Percentiles rank a stretch among this genome's conserved stretches.
Evolutionary conservation across 2,888 invertebrate genomes (phyloP).

Genomic region (Drosophila incognita): DNA sequence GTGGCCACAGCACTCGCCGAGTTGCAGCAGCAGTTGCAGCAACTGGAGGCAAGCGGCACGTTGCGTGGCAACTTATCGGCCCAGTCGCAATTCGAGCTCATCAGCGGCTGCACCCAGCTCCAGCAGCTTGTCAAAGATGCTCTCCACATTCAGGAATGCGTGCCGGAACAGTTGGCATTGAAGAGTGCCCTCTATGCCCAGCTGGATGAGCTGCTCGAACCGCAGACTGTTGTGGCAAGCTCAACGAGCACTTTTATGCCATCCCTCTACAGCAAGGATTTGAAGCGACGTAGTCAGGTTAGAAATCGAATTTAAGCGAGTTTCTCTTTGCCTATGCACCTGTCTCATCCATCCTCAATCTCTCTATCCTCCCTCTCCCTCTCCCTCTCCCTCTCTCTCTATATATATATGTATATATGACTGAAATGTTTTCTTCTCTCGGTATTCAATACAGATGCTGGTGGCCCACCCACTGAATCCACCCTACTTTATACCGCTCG

Average conservation of each 20-base stretch:
- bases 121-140: slow-evolving; percentile 90
- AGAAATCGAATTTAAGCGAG: slow-evolving; percentile 13
- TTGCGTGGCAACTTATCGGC: slow-evolving; percentile 91
- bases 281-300: slow-evolving; percentile 89
- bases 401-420: neutral
- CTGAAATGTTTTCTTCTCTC: too few relatives aligned
- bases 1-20: slow-evolving; percentile 90
- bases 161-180: slow-evolving; percentile 94
- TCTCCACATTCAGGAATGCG: slow-evolving; percentile 95
- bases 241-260: slow-evolving; percentile 97
- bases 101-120: slow-evolving; percentile 90
- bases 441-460: slow-evolving; percentile 63
- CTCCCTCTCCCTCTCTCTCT: neutral
- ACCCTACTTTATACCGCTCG: slow-evolving; percentile 97
- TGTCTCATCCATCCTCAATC: neutral
- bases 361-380: neutral
- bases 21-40: slow-evolving; percentile 89
- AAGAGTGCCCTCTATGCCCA: slow-evolving; percentile 92
- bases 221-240: slow-evolving; percentile 93
- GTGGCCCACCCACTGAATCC: slow-evolving; percentile 98
- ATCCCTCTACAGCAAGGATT: slow-evolving; percentile 92
- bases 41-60: slow-evolving; percentile 89
- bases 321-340: neutral
- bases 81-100: slow-evolving; percentile 90
- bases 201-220: slow-evolving; percentile 91